These are phyloP conservation scores for Carterocephalus palaemon DNA, from an alignment of 2,888 invertebrate genomes.

Conservation along the genomic window DNA sequence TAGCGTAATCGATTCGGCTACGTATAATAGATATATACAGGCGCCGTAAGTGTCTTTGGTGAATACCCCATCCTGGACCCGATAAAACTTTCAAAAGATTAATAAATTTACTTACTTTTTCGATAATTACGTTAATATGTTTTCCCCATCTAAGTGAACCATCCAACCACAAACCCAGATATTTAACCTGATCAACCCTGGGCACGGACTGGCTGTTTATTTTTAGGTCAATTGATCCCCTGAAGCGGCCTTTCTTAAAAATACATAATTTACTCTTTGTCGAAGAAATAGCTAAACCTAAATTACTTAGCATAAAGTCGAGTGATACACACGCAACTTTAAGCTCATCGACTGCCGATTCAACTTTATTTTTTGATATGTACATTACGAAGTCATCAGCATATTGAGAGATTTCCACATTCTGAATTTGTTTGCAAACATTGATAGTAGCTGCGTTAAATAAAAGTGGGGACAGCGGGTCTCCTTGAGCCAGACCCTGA, in stretches of 20 bases:
- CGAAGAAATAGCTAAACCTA: background rate
- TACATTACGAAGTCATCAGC: background rate
- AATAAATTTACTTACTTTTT: background rate
- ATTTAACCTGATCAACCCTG: background rate
- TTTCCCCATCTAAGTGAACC: background rate
- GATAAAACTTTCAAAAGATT: slow-evolving; percentile 9
- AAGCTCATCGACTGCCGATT: background rate
- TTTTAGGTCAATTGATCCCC: too few species aligned
- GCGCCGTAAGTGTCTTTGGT: slow-evolving; percentile 12
- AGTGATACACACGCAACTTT: background rate
- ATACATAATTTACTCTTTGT: slow-evolving; percentile 1
- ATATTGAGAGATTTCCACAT: background rate
- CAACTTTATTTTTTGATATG: background rate
- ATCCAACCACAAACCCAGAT: background rate
- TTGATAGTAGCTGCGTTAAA: background rate
- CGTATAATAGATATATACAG: slow-evolving; percentile 22
- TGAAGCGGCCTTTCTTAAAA: slow-evolving; percentile 1
- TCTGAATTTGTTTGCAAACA: background rate
- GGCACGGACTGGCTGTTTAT: background rate
- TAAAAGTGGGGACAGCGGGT: background rate
- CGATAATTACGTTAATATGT: background rate
- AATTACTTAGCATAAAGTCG: too few species aligned
- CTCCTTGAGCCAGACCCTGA: background rate
- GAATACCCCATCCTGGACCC: slow-evolving; percentile 19
- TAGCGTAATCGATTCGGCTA: slow-evolving; percentile 20